phyloP scores from a whole-genome alignment of 2,113 vertebrate species.

The Nycticorax nycticorax region DNA sequence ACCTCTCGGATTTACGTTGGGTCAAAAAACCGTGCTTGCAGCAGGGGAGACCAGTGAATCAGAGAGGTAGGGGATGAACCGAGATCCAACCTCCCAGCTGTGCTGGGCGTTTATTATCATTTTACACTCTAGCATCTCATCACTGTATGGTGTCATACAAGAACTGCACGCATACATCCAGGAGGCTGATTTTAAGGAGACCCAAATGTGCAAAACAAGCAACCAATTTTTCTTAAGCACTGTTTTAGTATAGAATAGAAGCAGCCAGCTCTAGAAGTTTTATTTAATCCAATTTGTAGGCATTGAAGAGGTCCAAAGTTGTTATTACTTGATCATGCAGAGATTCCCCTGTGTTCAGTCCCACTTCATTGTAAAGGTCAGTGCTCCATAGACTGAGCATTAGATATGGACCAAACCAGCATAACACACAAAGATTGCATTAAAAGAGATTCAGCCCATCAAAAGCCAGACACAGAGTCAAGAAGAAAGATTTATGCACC shows the following conservation, averaged over 20 bases:
- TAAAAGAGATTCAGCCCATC: fast-evolving
- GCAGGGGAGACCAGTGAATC: neutral
- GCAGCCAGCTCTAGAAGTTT: neutral
- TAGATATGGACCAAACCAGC: neutral
- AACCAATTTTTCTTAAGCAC: neutral
- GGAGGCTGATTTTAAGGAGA: neutral
- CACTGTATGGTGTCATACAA: neutral
- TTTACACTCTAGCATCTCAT: neutral
- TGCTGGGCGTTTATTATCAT: neutral
- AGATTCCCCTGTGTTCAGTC: neutral
- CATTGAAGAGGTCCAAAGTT: neutral
- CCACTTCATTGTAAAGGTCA: neutral
- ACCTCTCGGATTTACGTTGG: neutral
- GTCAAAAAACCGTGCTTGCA: neutral
- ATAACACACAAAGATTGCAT: no score
- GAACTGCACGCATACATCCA: fast-evolving
- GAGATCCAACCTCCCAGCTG: neutral
- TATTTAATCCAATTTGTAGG: neutral
- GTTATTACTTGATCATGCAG: neutral
- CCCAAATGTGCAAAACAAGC: neutral
- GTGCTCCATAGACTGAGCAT: neutral
- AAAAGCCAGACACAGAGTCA: neutral
- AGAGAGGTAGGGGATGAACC: neutral
- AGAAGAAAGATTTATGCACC: neutral
- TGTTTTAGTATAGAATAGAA: neutral